Evolutionary conservation across 2,113 vertebrate genomes (phyloP).

Genomic region (Chaenogobius annularis): DNA sequence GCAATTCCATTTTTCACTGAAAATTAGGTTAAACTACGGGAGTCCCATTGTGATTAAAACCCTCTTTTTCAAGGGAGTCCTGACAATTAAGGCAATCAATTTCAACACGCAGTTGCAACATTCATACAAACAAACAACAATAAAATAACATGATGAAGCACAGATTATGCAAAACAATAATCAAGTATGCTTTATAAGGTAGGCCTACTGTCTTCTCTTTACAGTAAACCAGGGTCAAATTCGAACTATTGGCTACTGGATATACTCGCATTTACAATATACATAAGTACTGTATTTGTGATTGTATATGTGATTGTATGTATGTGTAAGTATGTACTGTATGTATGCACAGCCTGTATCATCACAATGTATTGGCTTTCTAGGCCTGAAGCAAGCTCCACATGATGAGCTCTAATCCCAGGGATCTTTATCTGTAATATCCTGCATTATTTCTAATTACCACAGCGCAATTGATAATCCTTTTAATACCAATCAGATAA

Average conservation of each 20-base stretch:
- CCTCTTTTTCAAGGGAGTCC: too few species aligned
- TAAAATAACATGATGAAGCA: too few species aligned
- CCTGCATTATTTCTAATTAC: conserved; percentile 74
- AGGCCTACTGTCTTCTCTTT: conserved; percentile 8
- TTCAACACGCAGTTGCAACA: too few species aligned
- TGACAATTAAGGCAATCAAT: too few species aligned
- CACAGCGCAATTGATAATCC: conserved; percentile 73
- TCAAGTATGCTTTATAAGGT: too few species aligned
- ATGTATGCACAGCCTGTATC: conserved; percentile 44
- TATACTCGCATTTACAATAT: conserved; percentile 45
- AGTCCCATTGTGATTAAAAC: too few species aligned
- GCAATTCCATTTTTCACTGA: too few species aligned
- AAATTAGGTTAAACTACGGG: too few species aligned
- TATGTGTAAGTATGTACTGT: background rate
- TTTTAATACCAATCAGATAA: conserved; percentile 76
- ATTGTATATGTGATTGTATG: background rate
- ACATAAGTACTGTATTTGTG: conserved; percentile 12
- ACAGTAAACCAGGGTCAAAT: conserved; percentile 12
- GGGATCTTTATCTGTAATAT: conserved; percentile 75
- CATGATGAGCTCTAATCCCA: conserved; percentile 73
- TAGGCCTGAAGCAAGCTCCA: conserved; percentile 56
- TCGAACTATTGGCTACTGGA: conserved; percentile 35
- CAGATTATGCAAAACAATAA: too few species aligned
- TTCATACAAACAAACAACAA: too few species aligned
- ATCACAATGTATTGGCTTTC: conserved; percentile 57